Base-by-base conservation (phyloP, 2,113 vertebrate genomes). In the Dasyprocta punctata region DNA sequence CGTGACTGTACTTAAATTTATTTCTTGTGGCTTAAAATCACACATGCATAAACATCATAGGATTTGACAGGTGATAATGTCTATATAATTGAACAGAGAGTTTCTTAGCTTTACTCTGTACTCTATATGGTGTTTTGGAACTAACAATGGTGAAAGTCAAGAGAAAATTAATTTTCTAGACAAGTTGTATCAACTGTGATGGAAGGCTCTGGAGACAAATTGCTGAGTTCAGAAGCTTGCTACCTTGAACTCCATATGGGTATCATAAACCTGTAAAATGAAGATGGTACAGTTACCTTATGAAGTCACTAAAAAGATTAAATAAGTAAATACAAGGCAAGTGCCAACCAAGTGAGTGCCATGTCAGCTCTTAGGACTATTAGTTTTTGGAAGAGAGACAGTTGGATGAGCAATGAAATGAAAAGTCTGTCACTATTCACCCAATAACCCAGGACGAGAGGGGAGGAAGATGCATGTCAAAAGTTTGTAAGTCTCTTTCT, bases 111-210 rank as follows among this genome's bases (percentile, higher is more conserved):
- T 94, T 17, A 26, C 60, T 81, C 52, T 30, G 78, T 33, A 58
- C 19, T 93, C 38, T 41, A 30, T 24, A 30, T 30, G 83, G 56
- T 26, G 7, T 83, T 58, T 82, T 49, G n/a, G 65, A 89, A 36
- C n/a, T 63, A 91, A 88, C n/a, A 49, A 28, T 61, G 17, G 1
- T 92, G 36, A 54, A 78, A 90, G 52, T 90, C 36, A 85, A 95
- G 44, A 89, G 36, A 13, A 71, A 90, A 93, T 91, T 94, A 94
- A 84, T 91, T 96, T 83, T 93, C 92, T 41, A 24, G 30, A 85
- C 28, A 82, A 75, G 19, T 73, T 80, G 3, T 73, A 12, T 80
- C 3, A 9, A 10, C 19, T 60, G 22, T 61, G 78, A 77, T 83
- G 22, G 12, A 86, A 87, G 11, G 2, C 28, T 90, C 56, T 84